Conservation (phyloP, 2,888 invertebrate genomes). For the Lacanobia wlatinum region DNA sequence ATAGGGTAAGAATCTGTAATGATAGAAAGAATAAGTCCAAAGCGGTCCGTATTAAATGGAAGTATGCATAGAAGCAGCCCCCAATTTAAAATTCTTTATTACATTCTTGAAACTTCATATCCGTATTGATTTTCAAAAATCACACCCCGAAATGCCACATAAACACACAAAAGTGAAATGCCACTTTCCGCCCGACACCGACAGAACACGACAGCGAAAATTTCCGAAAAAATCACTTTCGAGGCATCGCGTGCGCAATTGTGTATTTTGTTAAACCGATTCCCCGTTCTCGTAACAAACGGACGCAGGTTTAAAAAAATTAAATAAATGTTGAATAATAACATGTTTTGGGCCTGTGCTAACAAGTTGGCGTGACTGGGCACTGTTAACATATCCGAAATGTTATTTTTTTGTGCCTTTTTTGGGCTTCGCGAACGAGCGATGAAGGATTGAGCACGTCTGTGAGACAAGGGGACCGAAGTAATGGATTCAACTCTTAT, state of each 20-base stretch:
- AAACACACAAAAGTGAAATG: constrained; percentile 55
- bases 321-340: constrained; percentile 89
- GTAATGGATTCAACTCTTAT: constrained; percentile 78
- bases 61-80: too few relatives aligned
- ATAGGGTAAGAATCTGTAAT: too few relatives aligned
- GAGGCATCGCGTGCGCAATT: constrained; percentile 80
- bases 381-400: constrained; percentile 85
- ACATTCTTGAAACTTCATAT: not conserved
- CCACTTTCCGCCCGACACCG: constrained; percentile 35
- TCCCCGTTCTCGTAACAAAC: constrained; percentile 73
- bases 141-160: constrained; percentile 42
- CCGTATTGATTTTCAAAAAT: constrained; percentile 17
- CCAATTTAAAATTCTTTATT: not conserved
- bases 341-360: constrained; percentile 81
- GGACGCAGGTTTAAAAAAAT: constrained; percentile 80
- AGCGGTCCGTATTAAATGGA: too few relatives aligned
- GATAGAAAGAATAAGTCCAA: not conserved
- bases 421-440: constrained; percentile 67
- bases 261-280: constrained; percentile 83
- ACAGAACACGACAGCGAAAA: constrained; percentile 57
- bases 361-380: constrained; percentile 88
- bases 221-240: constrained; percentile 67
- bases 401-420: constrained; percentile 71
- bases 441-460: constrained; percentile 83
- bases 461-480: constrained; percentile 74